Evolutionary conservation across 2,797 vertebrate genomes (phyloP).

Genomic region (Enteromius viviparus): DNA sequence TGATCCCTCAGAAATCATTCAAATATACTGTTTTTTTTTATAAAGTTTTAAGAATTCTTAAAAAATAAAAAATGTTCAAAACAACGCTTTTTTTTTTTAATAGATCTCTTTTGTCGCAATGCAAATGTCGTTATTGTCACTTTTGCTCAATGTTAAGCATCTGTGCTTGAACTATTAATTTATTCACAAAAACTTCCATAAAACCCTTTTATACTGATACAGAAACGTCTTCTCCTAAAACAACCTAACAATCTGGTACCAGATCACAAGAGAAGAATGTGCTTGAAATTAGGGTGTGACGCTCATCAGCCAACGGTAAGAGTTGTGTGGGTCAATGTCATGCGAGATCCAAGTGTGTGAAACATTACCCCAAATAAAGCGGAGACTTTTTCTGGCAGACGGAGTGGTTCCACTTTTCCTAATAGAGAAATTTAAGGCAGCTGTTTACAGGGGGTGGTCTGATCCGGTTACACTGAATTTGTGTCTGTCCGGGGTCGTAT

Average conservation of each 20-base stretch:
- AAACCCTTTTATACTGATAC: not conserved
- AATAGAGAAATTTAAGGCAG: conserved; percentile 55
- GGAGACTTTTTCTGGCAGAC: conserved; percentile 50
- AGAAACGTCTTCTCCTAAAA: not conserved
- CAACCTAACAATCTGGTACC: conserved; percentile 2
- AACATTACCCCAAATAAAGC: conserved; percentile 52
- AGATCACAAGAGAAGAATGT: conserved; percentile 12
- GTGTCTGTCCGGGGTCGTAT: conserved; percentile 45
- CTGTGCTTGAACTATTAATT: not conserved
- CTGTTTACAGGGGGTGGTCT: conserved; percentile 56
- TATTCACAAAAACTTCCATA: not conserved
- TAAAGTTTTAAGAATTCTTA: not conserved
- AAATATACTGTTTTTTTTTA: not conserved
- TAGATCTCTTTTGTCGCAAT: not conserved
- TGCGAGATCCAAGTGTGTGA: conserved; percentile 42
- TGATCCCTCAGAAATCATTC: not conserved
- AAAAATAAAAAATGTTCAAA: not conserved
- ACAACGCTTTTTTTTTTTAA: not conserved
- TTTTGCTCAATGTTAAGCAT: conserved; percentile 9
- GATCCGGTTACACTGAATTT: conserved; percentile 58
- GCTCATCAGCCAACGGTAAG: conserved; percentile 16
- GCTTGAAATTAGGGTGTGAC: not conserved
- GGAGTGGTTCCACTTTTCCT: conserved; percentile 39
- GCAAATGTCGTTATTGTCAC: not conserved
- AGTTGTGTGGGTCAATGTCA: not conserved